A percentile compares a stretch with the other conserved stretches of the same genome.
phyloP scores from a whole-genome alignment of 2,888 invertebrate species.

The Eupithecia centaureata region DNA sequence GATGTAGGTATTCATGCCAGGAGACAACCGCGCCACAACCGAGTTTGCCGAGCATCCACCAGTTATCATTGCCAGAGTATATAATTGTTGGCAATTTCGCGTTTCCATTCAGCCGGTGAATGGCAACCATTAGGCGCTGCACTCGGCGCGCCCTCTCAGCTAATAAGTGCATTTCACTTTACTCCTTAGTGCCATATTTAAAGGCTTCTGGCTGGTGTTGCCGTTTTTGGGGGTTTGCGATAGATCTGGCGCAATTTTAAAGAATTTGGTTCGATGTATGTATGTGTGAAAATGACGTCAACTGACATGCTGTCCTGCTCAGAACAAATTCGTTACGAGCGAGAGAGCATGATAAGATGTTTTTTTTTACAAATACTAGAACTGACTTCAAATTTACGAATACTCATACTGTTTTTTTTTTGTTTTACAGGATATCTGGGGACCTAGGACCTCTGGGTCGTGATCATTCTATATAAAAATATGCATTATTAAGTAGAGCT shows the following conservation, averaged over 20 bases:
- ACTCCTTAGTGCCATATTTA: constrained; percentile 78
- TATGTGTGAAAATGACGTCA: background rate
- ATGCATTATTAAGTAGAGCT: too few relatives aligned
- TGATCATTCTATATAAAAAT: too few relatives aligned
- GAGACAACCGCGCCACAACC: constrained; percentile 49
- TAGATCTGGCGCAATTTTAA: background rate
- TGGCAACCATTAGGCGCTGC: constrained; percentile 80
- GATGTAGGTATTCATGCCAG: constrained; percentile 10
- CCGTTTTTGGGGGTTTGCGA: background rate
- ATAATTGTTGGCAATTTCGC: constrained; percentile 83
- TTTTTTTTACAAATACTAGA: too few relatives aligned
- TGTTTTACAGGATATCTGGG: too few relatives aligned
- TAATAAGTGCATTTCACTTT: constrained; percentile 83
- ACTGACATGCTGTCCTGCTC: background rate
- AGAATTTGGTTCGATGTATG: background rate
- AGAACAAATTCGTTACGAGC: background rate
- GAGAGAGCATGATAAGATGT: background rate
- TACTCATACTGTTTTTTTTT: too few relatives aligned
- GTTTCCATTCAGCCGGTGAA: constrained; percentile 80
- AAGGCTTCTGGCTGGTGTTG: constrained; percentile 53
- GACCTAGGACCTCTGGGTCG: too few relatives aligned
- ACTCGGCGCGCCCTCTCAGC: constrained; percentile 73
- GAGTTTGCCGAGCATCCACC: constrained; percentile 75
- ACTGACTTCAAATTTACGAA: too few relatives aligned
- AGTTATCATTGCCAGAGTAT: constrained; percentile 82